Base-by-base conservation (phyloP, 2,797 vertebrate species). In the Schizopygopsis malacanthus region DNA sequence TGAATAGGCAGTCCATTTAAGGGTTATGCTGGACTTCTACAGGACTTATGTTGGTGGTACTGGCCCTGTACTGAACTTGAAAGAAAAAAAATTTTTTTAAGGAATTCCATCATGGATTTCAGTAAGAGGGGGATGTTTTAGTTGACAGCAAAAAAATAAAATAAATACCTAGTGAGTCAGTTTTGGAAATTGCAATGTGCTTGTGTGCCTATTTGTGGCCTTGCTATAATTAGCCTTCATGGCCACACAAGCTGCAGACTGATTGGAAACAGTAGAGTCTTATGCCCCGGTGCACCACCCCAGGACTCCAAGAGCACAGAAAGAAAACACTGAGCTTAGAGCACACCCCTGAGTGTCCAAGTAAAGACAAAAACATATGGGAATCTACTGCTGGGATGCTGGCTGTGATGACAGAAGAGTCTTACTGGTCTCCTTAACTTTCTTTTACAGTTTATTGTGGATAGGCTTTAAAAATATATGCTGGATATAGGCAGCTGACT, bases 221-320 rank as follows among this genome's bases (percentile, higher is more conserved):
- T 71, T 71, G 91, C 95, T 96, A 96, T 94, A 94, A 96, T 96
- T 96, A 96, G 94, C 65, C 87, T 89, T 90, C 89, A 91, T 83
- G 86, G 86, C 88, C 91, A 95, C 92, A 89, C 94, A 93, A 94
- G 95, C 93, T 95, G 93, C 89, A 92, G 93, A 94, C 93, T 96
- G 96, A 95, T 95, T 95, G 95, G 94, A 94, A 95, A 95, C 94
- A 89, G 89, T 93, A 92, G 92, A 82, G 93, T 91, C 93, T 93
- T 88, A 82, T 92, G 92, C 88, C 92, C 63, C 61, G 25, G 61
- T 82, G 63, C 39, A 71, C 39, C 81, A 79, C 73, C 75, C 75
- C 56, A 79, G 67, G 67, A 75, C 79, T 69, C 65, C 72, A 77
- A 67, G 63, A 78, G 72, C 80, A 47, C 47, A 50, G 72, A 83